Conservation (phyloP, 2,888 invertebrate genomes). For the Epinotia brunnichana region DNA sequence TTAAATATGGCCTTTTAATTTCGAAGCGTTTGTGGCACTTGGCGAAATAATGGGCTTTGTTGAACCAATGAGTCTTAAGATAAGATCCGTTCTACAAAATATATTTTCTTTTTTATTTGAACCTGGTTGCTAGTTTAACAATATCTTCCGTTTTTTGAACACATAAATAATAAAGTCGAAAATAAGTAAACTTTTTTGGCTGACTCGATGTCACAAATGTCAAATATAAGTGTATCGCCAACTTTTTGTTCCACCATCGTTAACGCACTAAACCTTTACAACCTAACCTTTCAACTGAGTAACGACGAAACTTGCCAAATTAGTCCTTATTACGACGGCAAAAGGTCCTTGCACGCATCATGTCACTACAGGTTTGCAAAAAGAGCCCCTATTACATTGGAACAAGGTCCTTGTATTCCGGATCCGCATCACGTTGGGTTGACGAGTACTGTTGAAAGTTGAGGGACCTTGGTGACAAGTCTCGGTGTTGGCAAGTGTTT, state of each 20-base stretch:
- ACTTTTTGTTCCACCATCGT: slow-evolving; percentile 27
- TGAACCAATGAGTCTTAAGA: too few relatives aligned
- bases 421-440: slow-evolving; percentile 5
- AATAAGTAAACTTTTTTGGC: too few relatives aligned
- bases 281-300: slow-evolving; percentile 15
- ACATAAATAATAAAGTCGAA: too few relatives aligned
- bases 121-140: too few relatives aligned
- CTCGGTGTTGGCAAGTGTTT: slow-evolving; percentile 11
- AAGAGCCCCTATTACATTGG: neutral
- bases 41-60: too few relatives aligned
- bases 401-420: neutral
- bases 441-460: slow-evolving; percentile 18
- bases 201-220: slow-evolving; percentile 8
- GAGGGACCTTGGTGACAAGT: slow-evolving; percentile 3
- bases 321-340: neutral
- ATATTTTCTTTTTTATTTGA: too few relatives aligned
- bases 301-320: neutral
- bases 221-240: slow-evolving; percentile 13
- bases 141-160: too few relatives aligned
- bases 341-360: neutral
- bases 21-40: too few relatives aligned
- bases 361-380: neutral
- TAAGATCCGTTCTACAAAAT: too few relatives aligned
- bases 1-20: too few relatives aligned
- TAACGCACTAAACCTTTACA: slow-evolving; percentile 29